Evolutionary conservation across 2,797 vertebrate genomes (phyloP).

Genomic region (Remorina albescens): DNA sequence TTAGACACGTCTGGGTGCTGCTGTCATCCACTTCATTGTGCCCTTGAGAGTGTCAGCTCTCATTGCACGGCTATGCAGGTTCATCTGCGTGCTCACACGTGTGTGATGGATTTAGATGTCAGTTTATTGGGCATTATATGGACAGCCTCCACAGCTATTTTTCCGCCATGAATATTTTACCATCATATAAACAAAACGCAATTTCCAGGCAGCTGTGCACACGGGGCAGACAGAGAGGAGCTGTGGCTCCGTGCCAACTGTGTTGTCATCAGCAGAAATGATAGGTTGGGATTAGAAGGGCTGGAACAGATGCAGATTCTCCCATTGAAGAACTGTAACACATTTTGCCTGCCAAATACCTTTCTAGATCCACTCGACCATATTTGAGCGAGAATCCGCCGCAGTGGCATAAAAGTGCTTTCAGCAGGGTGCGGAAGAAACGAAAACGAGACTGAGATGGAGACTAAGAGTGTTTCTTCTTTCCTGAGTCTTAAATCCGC

Average conservation of each 20-base stretch:
- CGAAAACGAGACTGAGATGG: conserved; percentile 69
- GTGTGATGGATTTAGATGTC: conserved; percentile 77
- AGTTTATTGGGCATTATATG: conserved; percentile 79
- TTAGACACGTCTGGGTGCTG: conserved; percentile 51
- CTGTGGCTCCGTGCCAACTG: conserved; percentile 28
- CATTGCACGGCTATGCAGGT: conserved; percentile 22
- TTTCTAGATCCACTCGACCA: conserved; percentile 50
- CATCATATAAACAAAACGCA: conserved; percentile 75
- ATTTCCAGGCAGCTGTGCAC: conserved; percentile 57
- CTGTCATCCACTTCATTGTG: conserved; percentile 67
- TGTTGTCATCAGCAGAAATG: conserved; percentile 44
- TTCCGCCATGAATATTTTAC: conserved; percentile 83
- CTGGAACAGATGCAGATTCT: conserved; percentile 20
- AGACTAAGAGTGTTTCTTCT: conserved; percentile 75
- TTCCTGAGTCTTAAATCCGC: conserved; percentile 74
- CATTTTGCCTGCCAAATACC: conserved; percentile 37
- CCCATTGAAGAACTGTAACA: conserved; percentile 17
- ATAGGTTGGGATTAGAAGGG: conserved; percentile 36
- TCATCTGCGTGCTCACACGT: conserved; percentile 14
- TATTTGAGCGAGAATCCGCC: conserved; percentile 39
- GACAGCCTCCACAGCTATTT: conserved; percentile 70
- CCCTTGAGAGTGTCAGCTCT: conserved; percentile 69
- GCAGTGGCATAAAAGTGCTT: conserved; percentile 48
- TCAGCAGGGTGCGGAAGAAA: conserved; percentile 48
- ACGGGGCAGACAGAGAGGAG: conserved; percentile 40